Evolutionary conservation across 2,113 vertebrate genomes (phyloP).

Genomic region (Macaca nemestrina): DNA sequence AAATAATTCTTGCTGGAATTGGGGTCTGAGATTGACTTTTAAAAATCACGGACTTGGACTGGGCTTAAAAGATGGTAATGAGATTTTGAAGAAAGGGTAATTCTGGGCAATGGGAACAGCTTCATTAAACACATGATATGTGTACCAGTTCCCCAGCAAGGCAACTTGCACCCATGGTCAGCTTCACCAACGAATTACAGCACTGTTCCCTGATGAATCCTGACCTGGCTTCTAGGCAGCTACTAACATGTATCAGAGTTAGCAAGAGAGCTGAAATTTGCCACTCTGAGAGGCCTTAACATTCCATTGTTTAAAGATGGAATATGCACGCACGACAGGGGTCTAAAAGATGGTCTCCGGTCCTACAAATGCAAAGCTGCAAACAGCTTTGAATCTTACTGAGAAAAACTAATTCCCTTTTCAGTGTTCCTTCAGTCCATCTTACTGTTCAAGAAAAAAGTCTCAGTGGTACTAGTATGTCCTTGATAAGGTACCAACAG

Average conservation of each 20-base stretch:
- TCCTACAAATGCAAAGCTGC: not conserved
- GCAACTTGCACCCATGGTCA: accelerated
- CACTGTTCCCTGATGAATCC: not conserved
- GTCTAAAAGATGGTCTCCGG: not conserved
- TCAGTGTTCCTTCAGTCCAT: not conserved
- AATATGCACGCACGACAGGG: accelerated
- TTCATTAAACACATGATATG: accelerated
- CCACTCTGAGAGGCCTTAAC: not conserved
- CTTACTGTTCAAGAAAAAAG: not conserved
- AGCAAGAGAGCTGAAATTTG: not conserved
- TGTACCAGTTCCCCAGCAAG: not conserved
- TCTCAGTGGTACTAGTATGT: not conserved
- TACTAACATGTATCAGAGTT: not conserved
- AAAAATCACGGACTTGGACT: not conserved
- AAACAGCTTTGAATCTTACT: not conserved
- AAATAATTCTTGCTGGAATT: slow-evolving; percentile 29
- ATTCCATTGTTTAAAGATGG: not conserved
- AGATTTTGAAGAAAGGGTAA: not conserved
- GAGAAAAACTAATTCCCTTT: not conserved
- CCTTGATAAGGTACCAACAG: not conserved
- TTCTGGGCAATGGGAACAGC: not conserved
- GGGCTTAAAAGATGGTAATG: not conserved
- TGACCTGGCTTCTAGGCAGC: not conserved
- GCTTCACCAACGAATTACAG: not conserved
- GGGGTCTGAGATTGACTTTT: not conserved